These are phyloP conservation scores for Drosophila robusta DNA, from an alignment of 2,888 invertebrate genomes.

Conservation along the genomic window DNA sequence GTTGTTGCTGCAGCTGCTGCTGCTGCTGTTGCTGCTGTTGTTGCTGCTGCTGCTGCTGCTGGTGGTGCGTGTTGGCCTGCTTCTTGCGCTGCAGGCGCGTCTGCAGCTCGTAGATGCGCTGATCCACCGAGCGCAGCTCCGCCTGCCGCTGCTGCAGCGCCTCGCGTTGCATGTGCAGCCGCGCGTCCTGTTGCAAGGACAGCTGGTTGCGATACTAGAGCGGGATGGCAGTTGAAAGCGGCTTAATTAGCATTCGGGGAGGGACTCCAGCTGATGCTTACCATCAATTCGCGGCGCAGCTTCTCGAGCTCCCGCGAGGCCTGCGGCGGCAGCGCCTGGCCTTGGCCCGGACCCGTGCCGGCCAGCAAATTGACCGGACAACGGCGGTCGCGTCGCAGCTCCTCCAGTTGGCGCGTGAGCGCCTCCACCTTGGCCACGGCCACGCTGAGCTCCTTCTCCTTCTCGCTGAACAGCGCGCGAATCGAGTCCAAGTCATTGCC, in stretches of 20 bases:
- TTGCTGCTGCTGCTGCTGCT: conserved; percentile 68
- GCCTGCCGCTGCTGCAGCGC: conserved; percentile 95
- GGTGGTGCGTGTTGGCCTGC: conserved; percentile 86
- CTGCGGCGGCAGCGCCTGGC: conserved; percentile 88
- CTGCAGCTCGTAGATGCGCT: conserved; percentile 96
- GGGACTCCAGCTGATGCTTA: too few relatives aligned
- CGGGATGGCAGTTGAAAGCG: too few relatives aligned
- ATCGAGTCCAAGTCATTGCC: conserved; percentile 98
- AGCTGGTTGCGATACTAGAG: conserved; percentile 97
- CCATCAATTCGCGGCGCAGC: conserved; percentile 95
- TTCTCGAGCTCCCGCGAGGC: conserved; percentile 96
- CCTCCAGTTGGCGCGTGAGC: conserved; percentile 96
- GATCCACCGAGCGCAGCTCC: conserved; percentile 96
- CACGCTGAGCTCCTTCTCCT: conserved; percentile 97
- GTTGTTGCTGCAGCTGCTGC: conserved; percentile 46
- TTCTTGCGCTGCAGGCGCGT: conserved; percentile 95
- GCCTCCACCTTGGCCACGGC: conserved; percentile 99
- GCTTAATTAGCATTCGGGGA: conserved; percentile 11
- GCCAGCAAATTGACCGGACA: conserved; percentile 86
- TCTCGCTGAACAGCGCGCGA: conserved; percentile 97
- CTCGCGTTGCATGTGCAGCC: conserved; percentile 95
- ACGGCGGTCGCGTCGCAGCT: conserved; percentile 90
- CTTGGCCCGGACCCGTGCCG: conserved; percentile 67
- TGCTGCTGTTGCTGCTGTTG: conserved; percentile 60
- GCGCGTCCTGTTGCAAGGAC: conserved; percentile 96